phyloP scores from a whole-genome alignment of 2,113 vertebrate genomes.

The Peromyscus californicus region DNA sequence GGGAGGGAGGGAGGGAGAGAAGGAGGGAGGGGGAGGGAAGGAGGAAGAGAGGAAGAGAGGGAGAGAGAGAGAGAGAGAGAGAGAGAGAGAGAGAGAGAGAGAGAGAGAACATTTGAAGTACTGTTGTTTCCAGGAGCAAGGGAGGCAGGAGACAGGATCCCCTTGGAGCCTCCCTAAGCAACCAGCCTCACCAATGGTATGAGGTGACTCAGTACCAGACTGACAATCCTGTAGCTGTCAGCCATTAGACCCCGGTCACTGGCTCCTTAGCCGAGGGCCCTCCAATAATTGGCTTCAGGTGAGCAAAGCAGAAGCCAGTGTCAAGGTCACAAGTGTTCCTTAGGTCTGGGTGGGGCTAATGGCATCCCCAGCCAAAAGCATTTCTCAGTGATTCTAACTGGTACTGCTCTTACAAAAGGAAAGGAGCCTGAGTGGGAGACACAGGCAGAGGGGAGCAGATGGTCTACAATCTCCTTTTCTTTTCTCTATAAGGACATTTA shows the following conservation, averaged over 20 bases:
- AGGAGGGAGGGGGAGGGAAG: neutral
- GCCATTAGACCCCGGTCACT: neutral
- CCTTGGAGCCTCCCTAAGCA: neutral
- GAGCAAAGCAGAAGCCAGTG: neutral
- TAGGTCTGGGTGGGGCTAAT: neutral
- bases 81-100: too few species aligned
- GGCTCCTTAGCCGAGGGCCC: neutral
- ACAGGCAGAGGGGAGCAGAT: neutral
- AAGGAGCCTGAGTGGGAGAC: neutral
- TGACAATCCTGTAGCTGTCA: neutral
- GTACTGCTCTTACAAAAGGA: neutral
- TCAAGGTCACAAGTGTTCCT: neutral
- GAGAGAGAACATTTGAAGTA: neutral
- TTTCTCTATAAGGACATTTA: neutral
- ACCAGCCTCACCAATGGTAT: neutral
- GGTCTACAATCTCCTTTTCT: neutral
- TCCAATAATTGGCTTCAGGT: neutral
- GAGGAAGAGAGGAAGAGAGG: neutral
- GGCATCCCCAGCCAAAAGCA: neutral
- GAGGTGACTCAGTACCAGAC: neutral
- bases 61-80: neutral
- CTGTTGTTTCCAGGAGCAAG: neutral
- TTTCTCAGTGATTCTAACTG: too few species aligned
- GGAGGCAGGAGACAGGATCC: neutral
- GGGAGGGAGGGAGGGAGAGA: too few species aligned